Percentiles rank a stretch among this genome's conserved stretches.
phyloP scores from a whole-genome alignment of 53 echinoderm and acorn worm genomes.

The Temnopleurus reevesii region DNA sequence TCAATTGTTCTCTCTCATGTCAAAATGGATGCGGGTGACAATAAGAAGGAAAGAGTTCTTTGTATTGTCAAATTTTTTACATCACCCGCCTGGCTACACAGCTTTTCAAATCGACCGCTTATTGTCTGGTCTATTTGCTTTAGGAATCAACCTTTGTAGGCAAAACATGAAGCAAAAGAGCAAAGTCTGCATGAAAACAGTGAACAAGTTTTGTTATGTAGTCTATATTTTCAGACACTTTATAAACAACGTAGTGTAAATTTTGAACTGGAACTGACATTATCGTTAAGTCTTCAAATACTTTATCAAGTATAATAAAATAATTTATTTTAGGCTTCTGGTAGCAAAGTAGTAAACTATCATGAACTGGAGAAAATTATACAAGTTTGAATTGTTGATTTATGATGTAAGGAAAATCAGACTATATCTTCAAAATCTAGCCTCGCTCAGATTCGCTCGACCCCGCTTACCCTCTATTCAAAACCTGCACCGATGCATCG shows the following conservation, averaged over 20 bases:
- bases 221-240: not conserved
- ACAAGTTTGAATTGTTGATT: not conserved
- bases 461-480: slow-evolving; percentile 3
- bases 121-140: slow-evolving; percentile 41
- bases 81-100: not conserved
- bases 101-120: slow-evolving; percentile 17
- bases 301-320: too few species aligned
- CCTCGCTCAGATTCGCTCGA: slow-evolving; percentile 11
- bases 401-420: not conserved
- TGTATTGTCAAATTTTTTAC: slow-evolving; percentile 3
- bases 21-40: not conserved
- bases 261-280: not conserved
- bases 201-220: not conserved
- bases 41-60: not conserved
- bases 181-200: slow-evolving; percentile 41
- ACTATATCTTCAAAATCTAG: not conserved
- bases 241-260: not conserved
- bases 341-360: not conserved
- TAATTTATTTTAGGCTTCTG: not conserved
- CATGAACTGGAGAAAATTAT: not conserved
- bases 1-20: not conserved
- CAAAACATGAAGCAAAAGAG: slow-evolving; percentile 43
- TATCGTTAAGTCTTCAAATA: too few species aligned
- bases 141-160: slow-evolving; percentile 26
- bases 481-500: not conserved